A percentile compares a stretch with the other conserved stretches of the same genome.
Evolutionary conservation across 2,113 vertebrate genomes (phyloP).

Genomic region (Oryzias javanicus): DNA sequence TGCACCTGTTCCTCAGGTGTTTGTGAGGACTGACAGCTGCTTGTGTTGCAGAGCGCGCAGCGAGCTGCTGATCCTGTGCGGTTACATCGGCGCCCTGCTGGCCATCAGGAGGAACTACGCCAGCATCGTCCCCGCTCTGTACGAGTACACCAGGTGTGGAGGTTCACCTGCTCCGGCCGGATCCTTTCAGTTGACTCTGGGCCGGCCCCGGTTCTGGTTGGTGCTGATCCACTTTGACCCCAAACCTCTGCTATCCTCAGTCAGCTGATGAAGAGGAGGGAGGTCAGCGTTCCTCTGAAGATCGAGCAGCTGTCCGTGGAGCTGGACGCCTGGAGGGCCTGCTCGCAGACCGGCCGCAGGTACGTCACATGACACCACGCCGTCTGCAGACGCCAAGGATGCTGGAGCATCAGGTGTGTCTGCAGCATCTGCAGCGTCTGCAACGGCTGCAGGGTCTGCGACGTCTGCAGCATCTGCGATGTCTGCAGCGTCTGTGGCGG

Average conservation of each 20-base stretch:
- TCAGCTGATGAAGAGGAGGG: slow-evolving; percentile 91
- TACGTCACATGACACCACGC: slow-evolving; percentile 52
- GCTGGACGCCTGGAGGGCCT: slow-evolving; percentile 89
- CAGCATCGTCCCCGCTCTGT: slow-evolving; percentile 93
- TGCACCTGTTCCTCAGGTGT: too few species aligned
- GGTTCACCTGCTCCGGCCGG: too few species aligned
- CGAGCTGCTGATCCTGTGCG: slow-evolving; percentile 91
- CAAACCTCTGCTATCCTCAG: slow-evolving; percentile 62
- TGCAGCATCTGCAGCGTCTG: too few species aligned
- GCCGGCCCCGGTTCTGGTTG: too few species aligned
- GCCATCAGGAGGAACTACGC: slow-evolving; percentile 88
- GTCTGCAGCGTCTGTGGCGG: too few species aligned
- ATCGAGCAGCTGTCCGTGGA: slow-evolving; percentile 90
- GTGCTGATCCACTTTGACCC: too few species aligned
- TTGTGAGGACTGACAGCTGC: not conserved
- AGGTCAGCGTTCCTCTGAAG: slow-evolving; percentile 89
- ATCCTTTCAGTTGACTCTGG: too few species aligned
- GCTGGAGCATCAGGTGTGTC: too few species aligned
- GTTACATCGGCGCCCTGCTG: slow-evolving; percentile 88
- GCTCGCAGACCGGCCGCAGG: slow-evolving; percentile 76
- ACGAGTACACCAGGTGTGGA: slow-evolving; percentile 92
- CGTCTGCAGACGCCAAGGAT: too few species aligned
- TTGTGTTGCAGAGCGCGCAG: slow-evolving; percentile 81
- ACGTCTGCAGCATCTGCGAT: too few species aligned
- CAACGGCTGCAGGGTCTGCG: too few species aligned